Evolutionary conservation across 2,113 vertebrate genomes (phyloP).

Genomic region (Psittacara wagleri): DNA sequence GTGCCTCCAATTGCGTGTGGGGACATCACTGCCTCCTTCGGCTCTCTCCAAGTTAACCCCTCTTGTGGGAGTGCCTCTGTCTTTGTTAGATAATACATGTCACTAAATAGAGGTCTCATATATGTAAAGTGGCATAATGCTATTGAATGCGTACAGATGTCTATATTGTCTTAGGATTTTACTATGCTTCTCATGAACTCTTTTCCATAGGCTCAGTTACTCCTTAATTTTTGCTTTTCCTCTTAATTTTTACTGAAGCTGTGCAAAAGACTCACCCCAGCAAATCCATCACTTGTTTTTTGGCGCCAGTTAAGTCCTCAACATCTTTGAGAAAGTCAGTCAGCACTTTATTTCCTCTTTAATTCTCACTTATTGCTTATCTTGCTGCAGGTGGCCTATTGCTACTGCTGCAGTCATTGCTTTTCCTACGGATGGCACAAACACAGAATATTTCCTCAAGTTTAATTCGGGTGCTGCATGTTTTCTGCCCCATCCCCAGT

Average conservation of each 20-base stretch:
- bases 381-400: conserved; percentile 19
- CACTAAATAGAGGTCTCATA: background rate
- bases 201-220: background rate
- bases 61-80: background rate
- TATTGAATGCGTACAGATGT: background rate
- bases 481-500: background rate
- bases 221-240: background rate
- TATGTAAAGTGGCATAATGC: background rate
- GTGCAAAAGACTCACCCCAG: background rate
- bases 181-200: background rate
- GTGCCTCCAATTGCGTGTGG: background rate
- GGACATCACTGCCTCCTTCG: background rate
- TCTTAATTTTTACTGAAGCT: background rate
- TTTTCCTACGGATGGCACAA: background rate
- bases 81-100: background rate
- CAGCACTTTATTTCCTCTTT: conserved; percentile 4
- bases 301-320: background rate
- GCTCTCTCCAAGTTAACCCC: conserved; percentile 1
- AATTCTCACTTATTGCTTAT: background rate
- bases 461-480: background rate
- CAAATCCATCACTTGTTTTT: background rate
- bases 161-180: background rate
- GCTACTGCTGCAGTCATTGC: background rate
- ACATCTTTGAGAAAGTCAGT: conserved; percentile 20
- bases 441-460: background rate